These are phyloP conservation scores for Tinea pellionella DNA, from an alignment of 2,888 invertebrate genomes.

Conservation along the genomic window DNA sequence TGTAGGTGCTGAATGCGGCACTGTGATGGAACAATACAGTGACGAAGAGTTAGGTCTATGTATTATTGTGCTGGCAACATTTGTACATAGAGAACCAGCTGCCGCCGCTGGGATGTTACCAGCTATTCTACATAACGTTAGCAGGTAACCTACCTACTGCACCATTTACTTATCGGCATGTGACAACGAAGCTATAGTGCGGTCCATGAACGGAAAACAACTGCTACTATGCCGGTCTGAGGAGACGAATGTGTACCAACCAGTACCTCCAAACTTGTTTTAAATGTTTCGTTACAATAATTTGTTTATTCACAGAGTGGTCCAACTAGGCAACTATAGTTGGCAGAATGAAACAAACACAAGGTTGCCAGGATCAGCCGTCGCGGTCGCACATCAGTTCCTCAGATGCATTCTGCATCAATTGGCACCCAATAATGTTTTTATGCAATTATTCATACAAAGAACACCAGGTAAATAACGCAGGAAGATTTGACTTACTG, in stretches of 20 bases:
- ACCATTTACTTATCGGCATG: too few species aligned
- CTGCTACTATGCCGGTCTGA: too few species aligned
- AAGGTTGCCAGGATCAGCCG: slow-evolving; percentile 93
- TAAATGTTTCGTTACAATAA: background rate
- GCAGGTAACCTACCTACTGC: slow-evolving; percentile 72
- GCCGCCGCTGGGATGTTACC: slow-evolving; percentile 95
- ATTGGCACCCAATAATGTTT: slow-evolving; percentile 96
- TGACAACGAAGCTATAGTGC: too few species aligned
- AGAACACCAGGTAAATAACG: slow-evolving; percentile 78
- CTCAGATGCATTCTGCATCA: slow-evolving; percentile 96
- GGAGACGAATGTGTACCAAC: too few species aligned
- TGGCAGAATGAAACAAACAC: slow-evolving; percentile 91
- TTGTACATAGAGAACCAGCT: slow-evolving; percentile 95
- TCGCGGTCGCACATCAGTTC: slow-evolving; percentile 97
- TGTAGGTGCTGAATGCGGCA: slow-evolving; percentile 90
- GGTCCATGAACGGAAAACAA: too few species aligned
- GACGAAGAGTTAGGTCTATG: slow-evolving; percentile 97
- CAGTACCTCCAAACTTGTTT: background rate
- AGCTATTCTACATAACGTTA: slow-evolving; percentile 88
- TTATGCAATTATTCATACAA: slow-evolving; percentile 94
- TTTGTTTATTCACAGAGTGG: slow-evolving; percentile 63
- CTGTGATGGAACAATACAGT: slow-evolving; percentile 89
- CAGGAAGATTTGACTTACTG: too few species aligned
- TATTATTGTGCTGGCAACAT: slow-evolving; percentile 93
- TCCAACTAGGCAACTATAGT: slow-evolving; percentile 82